Base-by-base conservation (phyloP, 2,797 vertebrate species). In the Sphaeramia orbicularis region DNA sequence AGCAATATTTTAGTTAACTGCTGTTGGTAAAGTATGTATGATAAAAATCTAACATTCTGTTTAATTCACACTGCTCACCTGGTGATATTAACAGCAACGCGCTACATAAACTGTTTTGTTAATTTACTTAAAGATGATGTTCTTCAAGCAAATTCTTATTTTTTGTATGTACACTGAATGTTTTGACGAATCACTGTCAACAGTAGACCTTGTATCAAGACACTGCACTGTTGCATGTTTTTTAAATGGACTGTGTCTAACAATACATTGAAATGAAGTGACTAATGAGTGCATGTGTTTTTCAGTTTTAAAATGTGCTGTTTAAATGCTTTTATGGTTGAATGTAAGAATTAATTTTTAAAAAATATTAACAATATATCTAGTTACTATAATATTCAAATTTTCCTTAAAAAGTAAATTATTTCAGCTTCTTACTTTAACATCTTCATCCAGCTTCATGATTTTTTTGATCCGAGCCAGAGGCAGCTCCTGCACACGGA, bases 371-470 rank as follows among this genome's bases (percentile, higher is more conserved):
- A 42, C 3, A 12, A 48, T 4, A 18, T 15, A 10, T 59, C n/a
- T 2, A 43, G 30, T 64, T n/a, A 16, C 4, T 13, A 19, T 1
- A 3, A 45, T n/a, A 65, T 52, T 15, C 16, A 15, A 24, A 36
- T 8, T 21, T 49, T 35, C 42, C 1, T 38, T 10, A 11, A 35
- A 42, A 1, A 3, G 48, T 42, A 4, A 32, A 7, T 56, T 35
- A 38, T 49, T 68, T 16, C 19, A 15, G 14, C 37, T 51, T 62
- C 49, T 81, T 92, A 99, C 98, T 96, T 99, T 99, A 76, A 99
- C 98, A 76, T 99, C 98, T 86, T 99, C 98, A 93, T 99, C 98
- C 85, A 99, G 89, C 85, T 99, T 99, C 98, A 99, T 99, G 84
- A 99, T 99, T 91, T 99, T 99, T 94, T 99, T 99, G 86, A 99